phyloP scores from a whole-genome alignment of 1,140 invertebrate species.

The Vanessa tameamea region DNA sequence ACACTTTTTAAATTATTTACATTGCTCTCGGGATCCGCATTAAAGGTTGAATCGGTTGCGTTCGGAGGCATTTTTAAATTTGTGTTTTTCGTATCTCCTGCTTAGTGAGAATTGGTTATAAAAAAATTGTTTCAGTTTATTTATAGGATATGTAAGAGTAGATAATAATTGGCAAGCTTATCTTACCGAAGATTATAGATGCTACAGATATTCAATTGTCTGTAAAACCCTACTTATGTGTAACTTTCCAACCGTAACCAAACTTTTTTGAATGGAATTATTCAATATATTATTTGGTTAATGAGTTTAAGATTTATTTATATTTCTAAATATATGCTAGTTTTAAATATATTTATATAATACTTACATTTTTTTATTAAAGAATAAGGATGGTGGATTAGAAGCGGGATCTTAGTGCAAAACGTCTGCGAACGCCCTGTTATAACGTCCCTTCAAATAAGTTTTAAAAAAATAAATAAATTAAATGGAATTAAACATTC shows the following conservation, averaged over 20 bases:
- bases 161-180: conserved; percentile 22
- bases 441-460: no score
- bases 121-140: conserved; percentile 1
- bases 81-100: not conserved
- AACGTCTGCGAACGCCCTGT: no score
- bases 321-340: no score
- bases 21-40: not conserved
- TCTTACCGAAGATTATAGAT: conserved; percentile 18
- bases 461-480: no score
- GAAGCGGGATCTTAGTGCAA: no score
- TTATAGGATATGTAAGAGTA: conserved; percentile 25
- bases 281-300: no score
- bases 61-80: conserved; percentile 20
- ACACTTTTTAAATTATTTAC: not conserved
- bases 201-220: not conserved
- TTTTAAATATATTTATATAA: no score
- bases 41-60: conserved; percentile 8
- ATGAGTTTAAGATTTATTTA: no score
- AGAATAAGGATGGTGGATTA: no score
- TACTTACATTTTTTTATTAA: no score
- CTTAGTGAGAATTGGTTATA: not conserved
- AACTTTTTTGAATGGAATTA: not conserved
- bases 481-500: no score
- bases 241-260: not conserved
- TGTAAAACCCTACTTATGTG: not conserved